Evolutionary conservation across 1,140 invertebrate genomes (phyloP), one percentile per base, ranked within the genome.

Genomic region (Drosophila suzukii): DNA sequence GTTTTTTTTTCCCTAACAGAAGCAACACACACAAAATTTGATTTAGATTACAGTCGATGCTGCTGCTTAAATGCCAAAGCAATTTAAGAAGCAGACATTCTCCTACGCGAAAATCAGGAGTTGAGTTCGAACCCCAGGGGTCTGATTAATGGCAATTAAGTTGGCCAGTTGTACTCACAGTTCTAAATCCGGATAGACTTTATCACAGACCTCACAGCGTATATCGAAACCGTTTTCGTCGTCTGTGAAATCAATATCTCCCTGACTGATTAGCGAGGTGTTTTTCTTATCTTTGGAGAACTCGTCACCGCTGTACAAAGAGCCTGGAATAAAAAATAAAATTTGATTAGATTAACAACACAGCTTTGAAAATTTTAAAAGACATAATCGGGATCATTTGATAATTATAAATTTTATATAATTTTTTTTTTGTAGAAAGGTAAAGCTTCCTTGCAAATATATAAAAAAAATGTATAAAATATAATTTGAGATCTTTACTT

Each of bases 131-230:
- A 43, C 34, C 4, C 30, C 24, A 39, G 68, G 57, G 68, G 41
- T 34, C 47, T 39, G 57, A 57, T 71, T 66, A 51, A 38, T 51
- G 36, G 20, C 43, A 65, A 51, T 55, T 36, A 43, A 36, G 15
- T 36, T 53, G 51, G 17, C 27, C 24, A 15, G 38, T 36, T 8
- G 61, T 47, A 95, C 95, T 96, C 93, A 96, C 96, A 94, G 93
- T 83, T 96, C 95, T 78, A 96, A 93, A 86, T 96, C 95, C 58
- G 93, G 93, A 91, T 95, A 96, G 39, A 94, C 94, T 90, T 95
- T 95, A 90, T 96, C 95, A 88, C 96, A 96, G 61, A 95, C 94
- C 43, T 94, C 93, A 84, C 96, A 96, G 72, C 95, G 93, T 34
- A 93, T 93, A 60, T 95, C 94, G 41, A 92, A 88, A 73, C 93